A percentile compares a stretch with the other conserved stretches of the same genome.
Conservation (phyloP, 2,113 vertebrate species). For the Triplophysa rosa region DNA sequence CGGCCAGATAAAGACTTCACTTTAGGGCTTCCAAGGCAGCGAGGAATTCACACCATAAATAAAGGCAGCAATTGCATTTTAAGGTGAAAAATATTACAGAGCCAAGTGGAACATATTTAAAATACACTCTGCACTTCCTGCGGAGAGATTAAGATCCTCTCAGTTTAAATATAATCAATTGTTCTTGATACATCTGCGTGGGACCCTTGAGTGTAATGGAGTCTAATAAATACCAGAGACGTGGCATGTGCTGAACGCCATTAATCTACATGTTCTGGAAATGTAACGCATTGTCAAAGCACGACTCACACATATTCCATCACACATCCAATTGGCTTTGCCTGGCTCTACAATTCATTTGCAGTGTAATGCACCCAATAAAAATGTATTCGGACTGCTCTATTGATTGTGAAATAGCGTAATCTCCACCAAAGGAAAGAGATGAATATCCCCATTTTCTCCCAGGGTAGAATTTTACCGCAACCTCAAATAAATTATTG, state of each 20-base stretch:
- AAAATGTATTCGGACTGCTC: constrained; percentile 72
- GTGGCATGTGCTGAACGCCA: constrained; percentile 66
- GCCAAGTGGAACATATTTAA: constrained; percentile 74
- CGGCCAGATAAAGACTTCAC: constrained; percentile 73
- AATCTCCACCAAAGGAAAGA: constrained; percentile 67
- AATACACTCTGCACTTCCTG: constrained; percentile 65
- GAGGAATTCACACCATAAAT: constrained; percentile 67
- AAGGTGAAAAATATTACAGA: constrained; percentile 77
- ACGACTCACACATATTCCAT: constrained; percentile 75
- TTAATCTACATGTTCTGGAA: constrained; percentile 83
- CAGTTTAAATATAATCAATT: constrained; percentile 80
- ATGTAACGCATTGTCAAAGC: constrained; percentile 79
- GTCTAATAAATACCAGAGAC: constrained; percentile 71
- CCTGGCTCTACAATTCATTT: constrained; percentile 76
- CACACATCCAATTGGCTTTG: constrained; percentile 76
- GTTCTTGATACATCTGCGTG: constrained; percentile 68
- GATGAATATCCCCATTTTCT: constrained; percentile 65
- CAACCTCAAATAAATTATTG: constrained; percentile 57
- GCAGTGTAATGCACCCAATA: constrained; percentile 73
- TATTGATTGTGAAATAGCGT: constrained; percentile 78
- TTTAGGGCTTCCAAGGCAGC: constrained; percentile 56
- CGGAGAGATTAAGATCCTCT: constrained; percentile 73
- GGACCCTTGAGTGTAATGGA: constrained; percentile 65
- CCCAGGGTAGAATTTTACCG: constrained; percentile 55
- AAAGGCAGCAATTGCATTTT: constrained; percentile 73